Evolutionary conservation across 2,888 invertebrate genomes (phyloP).

Genomic region (Leptogaster cylindrica): DNA sequence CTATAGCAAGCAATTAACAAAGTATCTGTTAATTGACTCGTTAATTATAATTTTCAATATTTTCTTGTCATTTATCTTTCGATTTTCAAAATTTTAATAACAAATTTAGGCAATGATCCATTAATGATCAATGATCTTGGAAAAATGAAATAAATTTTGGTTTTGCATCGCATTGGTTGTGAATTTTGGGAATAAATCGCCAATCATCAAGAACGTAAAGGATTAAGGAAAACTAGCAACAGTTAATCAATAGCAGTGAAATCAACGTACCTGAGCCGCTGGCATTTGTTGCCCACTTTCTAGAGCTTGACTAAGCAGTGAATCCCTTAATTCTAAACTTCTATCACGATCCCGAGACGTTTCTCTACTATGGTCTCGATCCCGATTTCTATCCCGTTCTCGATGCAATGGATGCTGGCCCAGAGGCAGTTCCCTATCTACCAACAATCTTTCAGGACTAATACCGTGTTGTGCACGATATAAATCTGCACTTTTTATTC

Average conservation of each 20-base stretch:
- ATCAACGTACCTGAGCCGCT: constrained; percentile 58
- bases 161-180: too few species aligned
- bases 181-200: too few species aligned
- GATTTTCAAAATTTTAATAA: too few species aligned
- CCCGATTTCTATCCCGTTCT: constrained; percentile 54
- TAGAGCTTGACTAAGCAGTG: constrained; percentile 77
- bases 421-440: constrained; percentile 60
- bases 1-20: too few species aligned
- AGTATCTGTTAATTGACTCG: too few species aligned
- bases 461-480: constrained; percentile 69
- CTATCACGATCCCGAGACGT: constrained; percentile 64
- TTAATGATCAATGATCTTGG: too few species aligned
- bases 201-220: too few species aligned
- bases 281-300: constrained; percentile 69
- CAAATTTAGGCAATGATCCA: too few species aligned
- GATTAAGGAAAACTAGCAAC: constrained; percentile 21
- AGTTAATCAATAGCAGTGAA: constrained; percentile 22
- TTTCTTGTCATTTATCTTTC: too few species aligned
- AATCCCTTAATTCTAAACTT: constrained; percentile 73
- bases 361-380: constrained; percentile 51
- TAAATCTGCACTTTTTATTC: constrained; percentile 73
- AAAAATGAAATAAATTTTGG: too few species aligned
- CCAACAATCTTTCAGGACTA: constrained; percentile 59
- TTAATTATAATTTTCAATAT: too few species aligned
- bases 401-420: constrained; percentile 59